A percentile compares a stretch with the other conserved stretches of the same genome.
phyloP scores from a whole-genome alignment of 2,888 invertebrate genomes.

The Calameuta filiformis region DNA sequence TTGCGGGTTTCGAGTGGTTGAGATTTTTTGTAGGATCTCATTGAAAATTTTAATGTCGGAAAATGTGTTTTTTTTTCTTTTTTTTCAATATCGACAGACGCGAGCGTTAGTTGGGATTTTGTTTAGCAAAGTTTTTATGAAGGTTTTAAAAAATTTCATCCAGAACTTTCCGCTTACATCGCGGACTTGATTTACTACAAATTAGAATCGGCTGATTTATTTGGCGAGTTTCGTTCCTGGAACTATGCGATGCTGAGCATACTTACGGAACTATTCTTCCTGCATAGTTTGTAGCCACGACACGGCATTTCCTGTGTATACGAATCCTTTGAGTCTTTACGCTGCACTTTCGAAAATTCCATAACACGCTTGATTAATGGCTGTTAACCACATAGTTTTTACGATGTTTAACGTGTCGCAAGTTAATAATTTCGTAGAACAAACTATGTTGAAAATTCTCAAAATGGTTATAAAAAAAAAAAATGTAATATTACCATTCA shows the following conservation, averaged over 20 bases:
- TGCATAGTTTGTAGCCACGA: slow-evolving; percentile 26
- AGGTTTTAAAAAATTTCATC: neutral
- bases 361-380: neutral
- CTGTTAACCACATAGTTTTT: slow-evolving; percentile 1
- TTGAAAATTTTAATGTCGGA: neutral
- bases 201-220: slow-evolving; percentile 40
- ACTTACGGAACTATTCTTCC: slow-evolving; percentile 46
- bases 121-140: neutral
- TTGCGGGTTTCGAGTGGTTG: neutral
- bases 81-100: neutral
- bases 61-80: neutral
- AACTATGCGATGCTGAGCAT: slow-evolving; percentile 33
- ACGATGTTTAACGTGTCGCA: neutral
- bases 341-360: slow-evolving; percentile 1
- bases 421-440: neutral
- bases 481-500: neutral
- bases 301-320: slow-evolving; percentile 7
- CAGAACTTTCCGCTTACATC: neutral
- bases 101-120: neutral
- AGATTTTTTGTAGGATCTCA: neutral
- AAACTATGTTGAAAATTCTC: neutral
- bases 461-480: neutral
- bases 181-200: slow-evolving; percentile 35
- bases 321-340: neutral
- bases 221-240: slow-evolving; percentile 17